A percentile compares a stretch with the other conserved stretches of the same genome.
phyloP scores from a whole-genome alignment of 2,113 vertebrate species.

The Bujurquina vittata region DNA sequence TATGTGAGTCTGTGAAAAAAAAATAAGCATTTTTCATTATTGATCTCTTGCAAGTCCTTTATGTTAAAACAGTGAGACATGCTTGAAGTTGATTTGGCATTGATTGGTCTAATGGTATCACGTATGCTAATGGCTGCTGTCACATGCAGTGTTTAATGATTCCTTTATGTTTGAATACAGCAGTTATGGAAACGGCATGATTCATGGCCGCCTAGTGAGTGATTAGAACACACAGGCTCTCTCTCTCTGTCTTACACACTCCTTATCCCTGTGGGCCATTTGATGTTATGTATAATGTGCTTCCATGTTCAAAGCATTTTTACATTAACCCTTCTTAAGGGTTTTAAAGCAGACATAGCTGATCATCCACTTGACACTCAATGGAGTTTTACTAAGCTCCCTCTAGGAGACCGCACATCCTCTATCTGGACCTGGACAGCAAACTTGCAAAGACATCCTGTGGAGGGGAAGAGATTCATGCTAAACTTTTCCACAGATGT shows the following conservation, averaged over 20 bases:
- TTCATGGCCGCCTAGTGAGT: constrained; percentile 15
- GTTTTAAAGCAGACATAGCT: constrained; percentile 41
- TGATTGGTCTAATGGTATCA: constrained; percentile 29
- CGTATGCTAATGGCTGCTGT: constrained; percentile 30
- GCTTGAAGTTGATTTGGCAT: constrained; percentile 27
- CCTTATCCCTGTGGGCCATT: constrained; percentile 39
- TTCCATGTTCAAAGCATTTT: constrained; percentile 67
- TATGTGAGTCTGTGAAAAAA: neutral
- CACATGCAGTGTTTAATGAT: constrained; percentile 12
- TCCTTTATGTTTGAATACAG: constrained; percentile 37
- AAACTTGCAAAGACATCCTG: neutral
- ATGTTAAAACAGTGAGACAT: constrained; percentile 8
- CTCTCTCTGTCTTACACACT: neutral
- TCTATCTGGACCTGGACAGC: neutral
- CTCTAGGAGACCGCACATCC: constrained; percentile 20
- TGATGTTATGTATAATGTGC: constrained; percentile 51
- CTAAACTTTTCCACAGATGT: neutral
- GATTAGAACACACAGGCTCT: constrained; percentile 29
- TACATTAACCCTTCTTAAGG: constrained; percentile 41
- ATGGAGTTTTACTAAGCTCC: constrained; percentile 30
- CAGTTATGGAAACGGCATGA: constrained; percentile 40
- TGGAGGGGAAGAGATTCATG: neutral
- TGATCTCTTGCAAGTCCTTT: constrained; percentile 28
- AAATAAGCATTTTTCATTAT: constrained; percentile 17
- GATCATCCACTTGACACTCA: constrained; percentile 50